phyloP scores from a whole-genome alignment of 2,113 vertebrate species.

The Canis aureus region DNA sequence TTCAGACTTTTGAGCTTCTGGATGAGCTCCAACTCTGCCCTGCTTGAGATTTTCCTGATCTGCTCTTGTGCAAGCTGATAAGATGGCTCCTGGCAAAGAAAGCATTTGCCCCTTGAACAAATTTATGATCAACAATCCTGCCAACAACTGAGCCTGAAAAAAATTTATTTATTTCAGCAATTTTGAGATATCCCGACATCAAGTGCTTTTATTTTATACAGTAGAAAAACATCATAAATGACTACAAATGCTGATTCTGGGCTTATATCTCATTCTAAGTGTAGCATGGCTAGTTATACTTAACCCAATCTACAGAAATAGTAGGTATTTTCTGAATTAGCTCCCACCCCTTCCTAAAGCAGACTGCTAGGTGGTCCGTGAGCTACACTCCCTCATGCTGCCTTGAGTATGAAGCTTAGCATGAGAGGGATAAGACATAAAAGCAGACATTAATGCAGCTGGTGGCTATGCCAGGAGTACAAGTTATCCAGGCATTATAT shows the following conservation, averaged over 20 bases:
- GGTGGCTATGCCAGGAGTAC: background rate
- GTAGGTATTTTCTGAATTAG: constrained; percentile 37
- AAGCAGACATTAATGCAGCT: constrained; percentile 66
- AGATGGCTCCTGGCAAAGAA: constrained; percentile 5
- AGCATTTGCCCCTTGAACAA: constrained; percentile 52
- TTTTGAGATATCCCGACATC: constrained; percentile 47
- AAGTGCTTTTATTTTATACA: constrained; percentile 57
- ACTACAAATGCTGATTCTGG: constrained; percentile 40
- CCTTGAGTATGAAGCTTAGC: constrained; percentile 29
- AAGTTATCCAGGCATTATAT: constrained; percentile 47
- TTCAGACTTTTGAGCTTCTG: constrained; percentile 46
- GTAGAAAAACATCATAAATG: background rate
- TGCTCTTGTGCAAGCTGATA: constrained; percentile 1
- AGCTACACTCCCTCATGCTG: constrained; percentile 1
- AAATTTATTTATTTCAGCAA: constrained; percentile 51
- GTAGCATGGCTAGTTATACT: background rate
- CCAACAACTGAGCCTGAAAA: constrained; percentile 40
- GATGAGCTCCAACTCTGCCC: constrained; percentile 1
- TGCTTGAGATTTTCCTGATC: constrained; percentile 23
- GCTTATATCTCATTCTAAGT: background rate
- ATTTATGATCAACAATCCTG: constrained; percentile 41
- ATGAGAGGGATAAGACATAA: constrained; percentile 61
- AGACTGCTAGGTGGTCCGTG: constrained; percentile 46
- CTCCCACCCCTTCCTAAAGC: constrained; percentile 45
- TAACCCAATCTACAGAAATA: background rate